Evolutionary conservation across 1,140 invertebrate genomes (phyloP), one percentile per base, ranked within the genome.

Genomic region (Ceratoteleas bidentatus): DNA sequence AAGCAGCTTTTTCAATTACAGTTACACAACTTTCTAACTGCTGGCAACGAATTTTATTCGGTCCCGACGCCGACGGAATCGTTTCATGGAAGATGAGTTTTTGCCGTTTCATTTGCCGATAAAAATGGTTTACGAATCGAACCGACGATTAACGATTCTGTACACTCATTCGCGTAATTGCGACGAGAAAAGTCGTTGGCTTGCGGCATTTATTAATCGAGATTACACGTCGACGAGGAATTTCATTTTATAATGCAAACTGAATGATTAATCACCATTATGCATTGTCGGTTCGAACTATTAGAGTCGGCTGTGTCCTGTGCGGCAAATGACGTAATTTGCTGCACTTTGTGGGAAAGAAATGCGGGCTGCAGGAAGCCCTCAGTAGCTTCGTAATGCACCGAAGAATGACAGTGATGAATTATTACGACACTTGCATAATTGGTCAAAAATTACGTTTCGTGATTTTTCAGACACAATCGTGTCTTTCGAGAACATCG

Each of bases 281-380:
- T 15, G 15, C 58, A 38, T 80, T 50, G 57, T 47, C 76, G 10
- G 45, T 58, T 69, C 52, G 57, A 80, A 65, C 65, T 75, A 52
- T 68, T 75, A 64, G 53, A 60, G 54, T 34, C 15, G 54, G 54
- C 65, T 72, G 75, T 75, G 64, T 61, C 72, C 60, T 70, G 65
- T 75, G 61, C 8, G 75, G 64, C 34, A 34, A 32, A 61, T 75
- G 70, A 75, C 78, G 78, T 81, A 81, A 81, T 75, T 81, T 70
- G 72, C 65, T 75, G 77, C 64, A 70, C n/a, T 65, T 75, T 70
- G 78, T 75, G 78, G 78, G 78, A 75, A 81, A 81, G 72, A 75
- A 81, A 75, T 81, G 78, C 72, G 60, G 78, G 70, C 65, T 75
- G 75, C 69, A 75, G 78, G 78, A 81, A 81, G 77, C 69, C 61